Conservation (phyloP, 2,888 invertebrate genomes). For the Patella depressa region DNA sequence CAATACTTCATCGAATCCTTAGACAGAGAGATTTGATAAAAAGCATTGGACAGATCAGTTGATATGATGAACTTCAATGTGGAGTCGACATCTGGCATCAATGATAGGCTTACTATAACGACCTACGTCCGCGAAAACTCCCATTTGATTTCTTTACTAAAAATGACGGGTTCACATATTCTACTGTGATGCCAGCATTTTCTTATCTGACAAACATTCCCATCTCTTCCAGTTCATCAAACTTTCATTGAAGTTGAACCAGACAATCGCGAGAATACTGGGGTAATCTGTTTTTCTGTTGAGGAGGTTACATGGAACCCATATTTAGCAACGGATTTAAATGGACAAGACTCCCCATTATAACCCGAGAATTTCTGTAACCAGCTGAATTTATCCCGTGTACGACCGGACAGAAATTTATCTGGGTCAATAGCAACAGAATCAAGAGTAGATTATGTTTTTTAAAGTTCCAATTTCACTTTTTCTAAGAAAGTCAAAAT, state of each 20-base stretch:
- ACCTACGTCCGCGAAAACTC: constrained; percentile 28
- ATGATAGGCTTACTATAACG: constrained; percentile 17
- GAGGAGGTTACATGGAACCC: constrained; percentile 46
- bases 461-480: no score
- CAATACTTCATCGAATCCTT: constrained; percentile 45
- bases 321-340: constrained; percentile 35
- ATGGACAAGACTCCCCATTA: constrained; percentile 5
- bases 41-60: constrained; percentile 41
- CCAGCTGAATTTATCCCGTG: background rate
- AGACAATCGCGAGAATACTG: constrained; percentile 41
- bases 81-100: constrained; percentile 36
- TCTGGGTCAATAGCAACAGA: constrained; percentile 5
- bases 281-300: constrained; percentile 43
- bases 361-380: background rate
- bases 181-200: constrained; percentile 29
- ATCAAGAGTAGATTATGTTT: background rate
- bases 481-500: no score
- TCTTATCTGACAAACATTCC: constrained; percentile 37
- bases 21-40: constrained; percentile 45
- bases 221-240: constrained; percentile 40
- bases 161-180: constrained; percentile 22
- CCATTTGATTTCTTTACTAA: constrained; percentile 31
- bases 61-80: constrained; percentile 31
- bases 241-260: constrained; percentile 38
- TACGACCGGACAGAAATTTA: background rate